Evolutionary conservation across 2,888 invertebrate species (phyloP), one percentile per base, ranked within the genome.

Genomic region (Dione vanillae): DNA sequence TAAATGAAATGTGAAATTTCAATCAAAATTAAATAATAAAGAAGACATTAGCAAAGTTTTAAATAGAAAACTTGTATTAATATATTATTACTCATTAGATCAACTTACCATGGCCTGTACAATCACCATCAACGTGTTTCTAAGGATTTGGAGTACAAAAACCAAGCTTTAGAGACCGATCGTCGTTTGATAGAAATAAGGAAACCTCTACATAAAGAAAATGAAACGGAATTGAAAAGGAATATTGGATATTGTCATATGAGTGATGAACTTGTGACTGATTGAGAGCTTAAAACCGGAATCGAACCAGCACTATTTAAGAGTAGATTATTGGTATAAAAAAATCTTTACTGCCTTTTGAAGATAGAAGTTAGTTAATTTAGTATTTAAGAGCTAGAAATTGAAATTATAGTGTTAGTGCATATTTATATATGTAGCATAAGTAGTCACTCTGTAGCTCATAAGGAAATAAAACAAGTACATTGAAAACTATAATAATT

Each of bases 101-200:
- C 94, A 0, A 96, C 95, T 0, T 96, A 95, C 80, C 96, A 96
- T 79, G 90, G 89, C 10, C 88, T 93, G 86, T 87, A 85, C 79
- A 88, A 88, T 67, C 90, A 92, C 71, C 85, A 90, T 69, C 85
- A 90, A 65, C 92, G 94, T 2, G 94, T 97, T 3, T 95, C 95
- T 65, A 94, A 94, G 20, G 97, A 97, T 82, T 85, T 97, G 76
- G 94, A 95, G 54, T 95, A 96, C 82, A 97, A 97, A 84, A 94
- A 96, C 80, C 97, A 97, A 77, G 95, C 97, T 0, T 85, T 97
- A 72, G 96, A 96, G 92, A 96, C 96, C 0, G 97, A 97, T 81
- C 93, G 96, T 27, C 94, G 96, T 70, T 96, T 96, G 64, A 87
- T 97, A 7, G 97, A 97, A 80, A 94, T 96, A 77, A 92, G 97